Evolutionary conservation across 2,888 invertebrate genomes (phyloP), one percentile per base, ranked within the genome.

Genomic region (Rhyacophila evoluta): DNA sequence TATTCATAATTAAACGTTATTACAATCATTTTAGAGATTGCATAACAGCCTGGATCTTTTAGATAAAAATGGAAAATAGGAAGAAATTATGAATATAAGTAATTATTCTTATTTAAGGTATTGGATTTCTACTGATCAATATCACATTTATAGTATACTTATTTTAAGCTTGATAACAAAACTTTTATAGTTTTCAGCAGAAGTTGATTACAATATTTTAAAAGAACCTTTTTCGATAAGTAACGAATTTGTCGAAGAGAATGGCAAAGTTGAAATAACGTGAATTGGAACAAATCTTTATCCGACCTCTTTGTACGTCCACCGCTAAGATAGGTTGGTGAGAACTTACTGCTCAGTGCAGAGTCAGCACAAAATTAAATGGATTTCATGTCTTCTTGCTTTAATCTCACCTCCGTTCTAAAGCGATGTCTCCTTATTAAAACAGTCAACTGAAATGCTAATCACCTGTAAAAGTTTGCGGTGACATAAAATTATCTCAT

Each of bases 391-490:
- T 33, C 69, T 69, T 69, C 33, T 69, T 69, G 70, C 39, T 37
- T 74, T 77, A 73, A 73, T 77, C 77, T 78, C 70, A 69, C 69
- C 74, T 27, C 10, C 75, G 19, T 36, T 25, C 33, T 36, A 33
- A 67, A 27, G 27, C 55, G 25, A 55, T 55, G 55, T 55, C 55
- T 55, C 29, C 72, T 74, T 74, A 78, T 75, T 78, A 78, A 75
- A 74, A 75, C 73, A 38, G 69, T 74, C 69, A 74, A 74, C 68
- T 71, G 71, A 77, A 77, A 79, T 79, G 75, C 76, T 76, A 79
- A 79, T 79, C 75, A 79, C 79, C 75, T 79, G 76, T 41, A 73
- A 79, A 76, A 79, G 72, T 75, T 72, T 79, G 73, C 33, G 67
- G 37, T 33, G 69, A 73, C 76, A 79, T 76, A 38, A 72, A 75